Evolutionary conservation across 2,888 invertebrate genomes (phyloP).

Genomic region (Dicranocentrus wangi): DNA sequence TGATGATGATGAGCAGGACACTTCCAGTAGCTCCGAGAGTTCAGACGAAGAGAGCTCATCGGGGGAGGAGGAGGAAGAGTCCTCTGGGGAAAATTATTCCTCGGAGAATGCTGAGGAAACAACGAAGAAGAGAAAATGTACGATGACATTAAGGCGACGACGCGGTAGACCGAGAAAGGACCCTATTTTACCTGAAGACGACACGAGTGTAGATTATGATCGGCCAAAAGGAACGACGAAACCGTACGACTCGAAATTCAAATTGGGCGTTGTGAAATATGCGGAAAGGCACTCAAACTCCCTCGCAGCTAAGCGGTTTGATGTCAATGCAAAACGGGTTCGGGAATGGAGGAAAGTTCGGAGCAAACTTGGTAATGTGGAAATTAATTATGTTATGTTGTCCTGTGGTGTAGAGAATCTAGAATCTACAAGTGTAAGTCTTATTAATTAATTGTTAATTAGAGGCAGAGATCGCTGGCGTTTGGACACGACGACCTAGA

Average conservation of each 20-base stretch:
- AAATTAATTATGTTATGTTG: neutral
- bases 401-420: neutral
- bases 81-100: neutral
- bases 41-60: neutral
- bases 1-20: constrained; percentile 24
- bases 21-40: no score
- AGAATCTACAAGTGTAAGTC: no score
- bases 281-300: constrained; percentile 35
- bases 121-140: no score
- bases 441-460: neutral
- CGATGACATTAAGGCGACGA: no score
- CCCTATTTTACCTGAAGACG: neutral
- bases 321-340: constrained; percentile 16
- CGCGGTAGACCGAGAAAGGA: constrained; percentile 21
- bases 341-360: constrained; percentile 36
- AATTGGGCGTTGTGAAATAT: constrained; percentile 37
- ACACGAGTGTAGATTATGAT: neutral
- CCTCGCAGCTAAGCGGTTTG: constrained; percentile 38
- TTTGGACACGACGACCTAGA: constrained; percentile 25
- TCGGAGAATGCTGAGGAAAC: no score
- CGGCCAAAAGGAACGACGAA: neutral
- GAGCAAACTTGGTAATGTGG: neutral
- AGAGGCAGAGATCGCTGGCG: constrained; percentile 33
- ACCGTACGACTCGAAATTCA: constrained; percentile 24
- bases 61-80: constrained; percentile 5